Evolutionary conservation across 2,888 invertebrate species (phyloP).

Genomic region (Oscheius onirici): DNA sequence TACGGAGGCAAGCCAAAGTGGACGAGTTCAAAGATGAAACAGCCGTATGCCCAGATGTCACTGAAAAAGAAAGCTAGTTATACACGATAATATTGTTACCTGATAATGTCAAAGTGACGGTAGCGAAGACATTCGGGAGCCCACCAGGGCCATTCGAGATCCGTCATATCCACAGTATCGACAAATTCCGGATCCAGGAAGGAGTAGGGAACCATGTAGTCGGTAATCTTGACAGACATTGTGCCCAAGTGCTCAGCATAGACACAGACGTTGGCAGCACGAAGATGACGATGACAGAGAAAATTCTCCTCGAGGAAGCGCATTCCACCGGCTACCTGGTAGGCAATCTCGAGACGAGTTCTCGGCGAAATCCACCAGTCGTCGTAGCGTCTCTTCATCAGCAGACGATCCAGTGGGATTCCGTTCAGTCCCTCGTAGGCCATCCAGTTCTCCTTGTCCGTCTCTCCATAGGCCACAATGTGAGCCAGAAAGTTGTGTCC

Average conservation of each 20-base stretch:
- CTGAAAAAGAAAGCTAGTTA: too few relatives aligned
- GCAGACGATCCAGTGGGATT: conserved; percentile 21
- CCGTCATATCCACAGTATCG: background rate
- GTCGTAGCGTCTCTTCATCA: conserved; percentile 27
- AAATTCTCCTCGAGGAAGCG: conserved; percentile 27
- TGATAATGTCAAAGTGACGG: conserved; percentile 15
- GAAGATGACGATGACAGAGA: conserved; percentile 26
- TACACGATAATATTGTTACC: too few relatives aligned
- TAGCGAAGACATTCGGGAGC: conserved; percentile 15
- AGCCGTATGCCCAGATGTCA: conserved; percentile 29
- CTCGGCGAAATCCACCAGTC: conserved; percentile 18
- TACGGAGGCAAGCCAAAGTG: conserved; percentile 19
- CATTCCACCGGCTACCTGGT: conserved; percentile 31
- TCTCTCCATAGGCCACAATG: conserved; percentile 21
- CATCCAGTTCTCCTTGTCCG: conserved; percentile 1
- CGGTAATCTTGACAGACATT: conserved; percentile 25
- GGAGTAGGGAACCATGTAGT: conserved; percentile 28
- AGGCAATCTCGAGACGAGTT: conserved; percentile 12
- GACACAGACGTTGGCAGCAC: conserved; percentile 24
- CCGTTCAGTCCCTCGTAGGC: conserved; percentile 14
- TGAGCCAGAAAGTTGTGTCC: conserved; percentile 14
- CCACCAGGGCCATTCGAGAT: conserved; percentile 30
- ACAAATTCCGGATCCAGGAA: conserved; percentile 5
- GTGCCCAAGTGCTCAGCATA: background rate
- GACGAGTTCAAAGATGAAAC: conserved; percentile 25